Evolutionary conservation across 2,113 vertebrate species (phyloP).

Genomic region (Perca fluviatilis): DNA sequence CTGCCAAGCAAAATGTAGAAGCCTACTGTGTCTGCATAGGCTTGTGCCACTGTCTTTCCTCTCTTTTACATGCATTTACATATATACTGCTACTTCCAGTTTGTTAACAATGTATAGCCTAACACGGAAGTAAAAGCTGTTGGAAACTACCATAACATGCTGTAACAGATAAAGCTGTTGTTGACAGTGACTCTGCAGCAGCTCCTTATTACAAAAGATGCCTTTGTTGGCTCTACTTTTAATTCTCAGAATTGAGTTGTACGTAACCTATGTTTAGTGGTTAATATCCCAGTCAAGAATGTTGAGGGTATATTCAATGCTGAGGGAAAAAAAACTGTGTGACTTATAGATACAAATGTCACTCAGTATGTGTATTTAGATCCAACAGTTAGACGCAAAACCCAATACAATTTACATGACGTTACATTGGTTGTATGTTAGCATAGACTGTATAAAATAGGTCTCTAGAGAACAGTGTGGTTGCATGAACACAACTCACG

Average conservation of each 20-base stretch:
- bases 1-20: background rate
- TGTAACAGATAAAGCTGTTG: slow-evolving; percentile 1
- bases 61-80: background rate
- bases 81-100: background rate
- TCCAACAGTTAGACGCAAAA: background rate
- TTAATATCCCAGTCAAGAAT: background rate
- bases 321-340: background rate
- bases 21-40: background rate
- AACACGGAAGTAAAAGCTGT: background rate
- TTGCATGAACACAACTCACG: background rate
- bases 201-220: background rate
- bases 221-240: background rate
- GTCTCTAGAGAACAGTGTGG: too few relatives aligned
- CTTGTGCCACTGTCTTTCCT: background rate
- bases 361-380: background rate
- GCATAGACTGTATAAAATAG: background rate
- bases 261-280: background rate
- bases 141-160: background rate
- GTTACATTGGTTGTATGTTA: background rate
- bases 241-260: background rate
- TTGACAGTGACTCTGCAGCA: background rate
- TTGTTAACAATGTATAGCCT: background rate
- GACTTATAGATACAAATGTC: background rate
- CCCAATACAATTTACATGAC: background rate
- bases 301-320: background rate